A percentile compares a stretch with the other conserved stretches of the same genome.
Evolutionary conservation across 2,797 vertebrate species (phyloP).

Genomic region (Trichosurus vulpecula): DNA sequence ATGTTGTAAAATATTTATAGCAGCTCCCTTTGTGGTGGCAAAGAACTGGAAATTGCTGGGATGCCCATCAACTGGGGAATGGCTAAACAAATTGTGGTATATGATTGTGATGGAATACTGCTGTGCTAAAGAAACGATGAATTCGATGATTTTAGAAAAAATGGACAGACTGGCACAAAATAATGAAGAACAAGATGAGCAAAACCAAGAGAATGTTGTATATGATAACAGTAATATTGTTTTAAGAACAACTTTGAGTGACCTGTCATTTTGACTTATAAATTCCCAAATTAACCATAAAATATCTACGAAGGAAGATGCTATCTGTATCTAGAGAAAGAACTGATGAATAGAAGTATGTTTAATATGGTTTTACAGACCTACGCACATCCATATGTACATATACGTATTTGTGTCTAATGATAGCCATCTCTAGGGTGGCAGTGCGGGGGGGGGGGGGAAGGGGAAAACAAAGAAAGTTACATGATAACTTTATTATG

Average conservation of each 20-base stretch:
- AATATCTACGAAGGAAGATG: background rate
- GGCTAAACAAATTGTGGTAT: background rate
- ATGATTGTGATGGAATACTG: background rate
- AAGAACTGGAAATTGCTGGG: background rate
- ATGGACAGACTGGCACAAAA: background rate
- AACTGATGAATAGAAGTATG: background rate
- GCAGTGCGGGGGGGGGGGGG: too few relatives aligned
- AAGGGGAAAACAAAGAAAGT: background rate
- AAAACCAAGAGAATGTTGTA: background rate
- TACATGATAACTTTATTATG: background rate
- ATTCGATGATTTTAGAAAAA: background rate
- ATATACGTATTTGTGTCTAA: background rate
- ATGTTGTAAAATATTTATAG: background rate
- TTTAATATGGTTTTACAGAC: too few relatives aligned
- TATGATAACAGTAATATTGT: background rate
- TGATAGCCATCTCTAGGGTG: background rate
- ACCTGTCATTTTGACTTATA: background rate
- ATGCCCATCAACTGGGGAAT: background rate
- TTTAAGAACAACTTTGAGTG: background rate
- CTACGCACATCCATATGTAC: too few relatives aligned
- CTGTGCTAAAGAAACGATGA: background rate
- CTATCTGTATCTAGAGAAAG: background rate
- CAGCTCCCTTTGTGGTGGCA: background rate
- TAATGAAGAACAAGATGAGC: background rate
- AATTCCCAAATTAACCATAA: background rate